A percentile compares a stretch with the other conserved stretches of the same genome.
Evolutionary conservation across 37 sponge, comb jelly and placozoan species (phyloP).

Genomic region (Diacarnus erythraeanus): DNA sequence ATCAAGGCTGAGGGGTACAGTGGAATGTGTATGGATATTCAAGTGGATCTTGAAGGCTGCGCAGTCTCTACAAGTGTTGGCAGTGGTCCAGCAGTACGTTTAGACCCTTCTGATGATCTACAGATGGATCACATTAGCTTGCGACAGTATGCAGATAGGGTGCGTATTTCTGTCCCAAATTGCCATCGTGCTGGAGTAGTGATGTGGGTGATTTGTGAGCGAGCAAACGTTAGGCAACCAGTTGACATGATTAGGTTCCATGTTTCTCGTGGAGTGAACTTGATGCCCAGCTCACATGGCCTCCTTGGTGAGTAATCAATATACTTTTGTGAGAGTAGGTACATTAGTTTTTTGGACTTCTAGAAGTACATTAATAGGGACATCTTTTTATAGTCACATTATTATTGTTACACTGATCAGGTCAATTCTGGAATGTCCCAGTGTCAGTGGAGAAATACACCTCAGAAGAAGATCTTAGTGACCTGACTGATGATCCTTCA

Average conservation of each 20-base stretch:
- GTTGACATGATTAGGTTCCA: conserved; percentile 58
- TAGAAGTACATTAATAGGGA: too few relatives aligned
- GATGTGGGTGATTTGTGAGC: conserved; percentile 72
- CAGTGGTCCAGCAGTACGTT: not conserved
- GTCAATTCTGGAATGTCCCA: conserved; percentile 87
- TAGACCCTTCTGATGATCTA: not conserved
- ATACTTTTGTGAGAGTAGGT: not conserved
- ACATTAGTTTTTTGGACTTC: too few relatives aligned
- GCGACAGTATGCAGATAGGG: conserved; percentile 13
- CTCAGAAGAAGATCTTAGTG: not conserved
- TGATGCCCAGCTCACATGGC: conserved; percentile 70
- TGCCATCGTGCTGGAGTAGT: conserved; percentile 61
- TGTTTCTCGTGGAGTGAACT: conserved; percentile 60
- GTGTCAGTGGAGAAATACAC: conserved; percentile 20
- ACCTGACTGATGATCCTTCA: not conserved
- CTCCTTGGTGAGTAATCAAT: conserved; percentile 59
- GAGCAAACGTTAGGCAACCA: not conserved
- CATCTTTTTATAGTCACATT: too few relatives aligned
- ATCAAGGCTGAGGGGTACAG: conserved; percentile 35
- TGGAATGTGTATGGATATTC: conserved; percentile 29
- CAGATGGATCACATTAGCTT: conserved; percentile 8
- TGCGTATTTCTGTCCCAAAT: conserved; percentile 72
- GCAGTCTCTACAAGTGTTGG: not conserved
- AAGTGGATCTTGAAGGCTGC: conserved; percentile 56
- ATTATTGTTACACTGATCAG: conserved; percentile 16